Base-by-base conservation (phyloP, 1,140 invertebrate species). In the Tyrophagus putrescentiae region DNA sequence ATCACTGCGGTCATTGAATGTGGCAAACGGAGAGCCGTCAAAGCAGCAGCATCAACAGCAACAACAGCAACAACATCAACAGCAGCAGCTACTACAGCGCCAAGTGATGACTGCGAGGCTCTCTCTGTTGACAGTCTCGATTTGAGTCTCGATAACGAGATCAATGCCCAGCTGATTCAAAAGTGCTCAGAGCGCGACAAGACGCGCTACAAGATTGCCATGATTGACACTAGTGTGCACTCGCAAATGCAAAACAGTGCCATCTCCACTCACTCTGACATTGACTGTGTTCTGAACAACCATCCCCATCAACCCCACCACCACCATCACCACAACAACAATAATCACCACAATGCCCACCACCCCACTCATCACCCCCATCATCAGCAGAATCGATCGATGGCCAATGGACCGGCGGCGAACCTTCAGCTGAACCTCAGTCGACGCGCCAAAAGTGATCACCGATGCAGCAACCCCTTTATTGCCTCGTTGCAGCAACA, bases 131-230 rank as follows among this genome's bases (percentile, higher is more conserved):
- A 93, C 70, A 91, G 87, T 44, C 75, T 93, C 56, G 88, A 93
- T 70, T 87, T 85, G 72, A 85, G 87, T 67, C 76, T 79, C 60
- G 70, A 73, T 28, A 78, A 79, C 45, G 81, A 83, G 67, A 57
- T 60, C n/a, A 59, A 29, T 39, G 11, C 52, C 63, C 86, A 91
- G 67, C 83, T 91, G 69, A 81, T 92, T 67, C 76, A 90, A 33
- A 75, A 74, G 0, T 92, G 87, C 54, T 87, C 85, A 70, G 44
- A 63, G 61, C 83, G 85, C 13, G 90, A 93, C 68, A 90, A 90
- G 75, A 84, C 90, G 69, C 92, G 91, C 73, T 93, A 93, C 70
- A 93, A 87, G 54, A 90, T 93, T 67, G 87, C 87, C 50, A 92
- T 92, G 68, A 87, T 92, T 75, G 87, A 85, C 65, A 88, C 85